Base-by-base conservation (phyloP, 2,888 invertebrate species). In the Elegia similella region DNA sequence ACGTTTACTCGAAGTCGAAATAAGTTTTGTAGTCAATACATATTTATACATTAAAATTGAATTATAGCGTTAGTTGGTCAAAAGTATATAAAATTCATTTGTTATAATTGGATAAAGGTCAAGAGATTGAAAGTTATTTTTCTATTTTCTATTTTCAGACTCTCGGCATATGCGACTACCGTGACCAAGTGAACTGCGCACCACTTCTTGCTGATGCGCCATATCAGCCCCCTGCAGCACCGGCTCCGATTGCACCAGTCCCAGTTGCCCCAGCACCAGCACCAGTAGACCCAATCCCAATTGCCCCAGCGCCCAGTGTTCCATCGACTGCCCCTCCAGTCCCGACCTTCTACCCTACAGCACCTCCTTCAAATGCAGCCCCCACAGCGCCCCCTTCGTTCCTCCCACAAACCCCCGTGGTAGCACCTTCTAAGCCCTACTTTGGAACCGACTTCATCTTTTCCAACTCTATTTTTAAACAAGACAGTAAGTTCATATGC, bases 131-230 rank as follows among this genome's bases (percentile, higher is more conserved):
- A n/a, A n/a, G n/a, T n/a, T n/a, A n/a, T n/a, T n/a, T n/a, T n/a
- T n/a, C n/a, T n/a, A n/a, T n/a, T n/a, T 6, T 55, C 52, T 54
- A 32, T 58, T 89, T 92, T 59, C 80, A 95, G 94, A 81, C 85
- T 53, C 78, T 93, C 5, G 94, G 94, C 32, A 92, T 95, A 15
- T 95, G 95, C 64, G 95, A 95, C 73, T 95, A 94, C 66, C 86
- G 91, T 0, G 80, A 92, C 48, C 88, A 92, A 56, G 94, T 95
- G 0, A 92, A 94, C 69, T 95, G 95, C 67, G 69, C 62, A 52
- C 56, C 59, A 6, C 43, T 59, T 7, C 42, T 59, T 12, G 6
- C 48, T 30, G 17, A 34, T 1, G 44, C 57, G 16, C 53, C 60
- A 42, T 53, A 43, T 17, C 46, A 62, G 17, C 17, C 55, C 0